Base-by-base conservation (phyloP, 2,797 vertebrate genomes). In the Mionectes olivaceus region DNA sequence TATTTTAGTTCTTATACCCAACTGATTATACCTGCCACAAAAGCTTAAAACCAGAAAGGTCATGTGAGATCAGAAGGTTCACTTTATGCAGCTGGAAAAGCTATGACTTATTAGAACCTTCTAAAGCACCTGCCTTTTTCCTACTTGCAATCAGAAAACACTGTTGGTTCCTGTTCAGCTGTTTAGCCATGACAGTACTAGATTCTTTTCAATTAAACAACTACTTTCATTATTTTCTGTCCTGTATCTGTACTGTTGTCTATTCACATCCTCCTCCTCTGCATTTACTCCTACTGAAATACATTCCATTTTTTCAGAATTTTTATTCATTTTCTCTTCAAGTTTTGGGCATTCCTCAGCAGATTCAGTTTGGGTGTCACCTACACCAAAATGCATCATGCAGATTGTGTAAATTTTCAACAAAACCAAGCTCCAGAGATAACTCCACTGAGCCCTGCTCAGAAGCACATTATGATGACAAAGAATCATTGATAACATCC, bases 401-500 rank as follows among this genome's bases (percentile, higher is more conserved):
- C n/a, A 55, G 16, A 53, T 19, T 17, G 3, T 35, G 6, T 23
- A 63, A 73, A n/a, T 77, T 69, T 76, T 79, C 39, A 49, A 35
- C 13, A 77, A 83, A 69, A 74, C 13, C 23, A 69, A 46, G 11
- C 13, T 69, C 14, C 27, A 35, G 30, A 80, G 17, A 74, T 15
- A 57, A 13, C 8, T 73, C 17, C 32, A 24, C 28, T 43, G 15
- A 35, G 3, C 3, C 13, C 22, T 13, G n/a, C 71, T 41, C 37
- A 82, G 19, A 15, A 5, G 5, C 4, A 60, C 1, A 0, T 8
- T 88, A 2, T 47, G 68, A 23, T 27, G 35, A 56, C 32, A 85
- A 46, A 74, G 12, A 13, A 63, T 59, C 12, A 7, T 9, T 60
- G 32, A 46, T 47, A 73, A 63, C 0, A 0, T 59, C 18, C 13